Percentiles rank a stretch among this genome's conserved stretches.
These are phyloP conservation scores for Drosophila mayri DNA, from an alignment of 1,140 invertebrate species.

Conservation along the genomic window DNA sequence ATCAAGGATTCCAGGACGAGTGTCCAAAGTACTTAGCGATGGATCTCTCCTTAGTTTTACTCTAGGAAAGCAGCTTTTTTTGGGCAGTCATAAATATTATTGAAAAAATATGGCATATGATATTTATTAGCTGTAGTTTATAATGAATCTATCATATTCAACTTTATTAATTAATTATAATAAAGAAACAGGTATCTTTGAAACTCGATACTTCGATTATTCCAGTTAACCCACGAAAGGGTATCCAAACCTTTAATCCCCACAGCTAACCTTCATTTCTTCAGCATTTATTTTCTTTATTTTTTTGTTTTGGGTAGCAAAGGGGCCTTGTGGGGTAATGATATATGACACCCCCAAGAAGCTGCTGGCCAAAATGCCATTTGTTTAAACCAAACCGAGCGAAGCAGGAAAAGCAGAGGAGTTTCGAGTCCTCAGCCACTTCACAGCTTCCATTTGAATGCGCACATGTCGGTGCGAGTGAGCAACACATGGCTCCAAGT, in stretches of 20 bases:
- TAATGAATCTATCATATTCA: no score
- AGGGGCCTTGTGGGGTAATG: constrained; percentile 53
- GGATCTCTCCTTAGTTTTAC: constrained; percentile 24
- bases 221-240: not conserved
- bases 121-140: no score
- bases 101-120: not conserved
- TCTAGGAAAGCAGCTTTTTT: not conserved
- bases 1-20: constrained; percentile 68
- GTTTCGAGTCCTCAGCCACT: constrained; percentile 32
- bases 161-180: no score
- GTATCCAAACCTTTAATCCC: constrained; percentile 9
- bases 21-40: constrained; percentile 51
- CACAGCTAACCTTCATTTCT: constrained; percentile 16
- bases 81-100: not conserved
- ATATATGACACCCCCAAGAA: constrained; percentile 77
- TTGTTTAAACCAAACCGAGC: constrained; percentile 67
- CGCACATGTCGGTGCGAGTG: constrained; percentile 60
- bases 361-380: constrained; percentile 73
- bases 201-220: not conserved
- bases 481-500: constrained; percentile 72
- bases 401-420: constrained; percentile 22
- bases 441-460: constrained; percentile 82
- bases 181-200: no score
- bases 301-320: constrained; percentile 13
- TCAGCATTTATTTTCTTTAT: not conserved